A percentile compares a stretch with the other conserved stretches of the same genome.
These are phyloP conservation scores for Paradisaea rubra DNA, from an alignment of 2,113 vertebrate genomes.

Conservation along the genomic window DNA sequence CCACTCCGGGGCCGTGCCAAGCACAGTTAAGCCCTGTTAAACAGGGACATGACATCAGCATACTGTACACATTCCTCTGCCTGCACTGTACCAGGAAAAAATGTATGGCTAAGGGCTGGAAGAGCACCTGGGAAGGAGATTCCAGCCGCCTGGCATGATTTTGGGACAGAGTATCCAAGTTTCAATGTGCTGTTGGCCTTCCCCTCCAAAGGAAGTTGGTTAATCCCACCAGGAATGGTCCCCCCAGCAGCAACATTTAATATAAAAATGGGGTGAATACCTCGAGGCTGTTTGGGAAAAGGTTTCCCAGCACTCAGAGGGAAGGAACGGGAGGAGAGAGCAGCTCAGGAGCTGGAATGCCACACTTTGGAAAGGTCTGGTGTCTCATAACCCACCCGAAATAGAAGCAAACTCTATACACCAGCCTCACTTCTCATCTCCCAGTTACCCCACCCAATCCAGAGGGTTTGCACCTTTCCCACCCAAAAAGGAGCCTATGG, in stretches of 20 bases:
- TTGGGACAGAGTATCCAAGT: rapidly evolving
- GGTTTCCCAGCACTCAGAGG: not conserved
- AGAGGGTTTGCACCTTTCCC: not conserved
- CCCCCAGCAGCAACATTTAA: not conserved
- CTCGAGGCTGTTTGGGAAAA: not conserved
- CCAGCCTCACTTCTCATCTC: not conserved
- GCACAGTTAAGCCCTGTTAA: constrained; percentile 57
- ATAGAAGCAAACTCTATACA: constrained; percentile 12
- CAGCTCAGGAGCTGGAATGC: not conserved
- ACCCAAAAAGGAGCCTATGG: not conserved
- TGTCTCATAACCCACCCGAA: not conserved
- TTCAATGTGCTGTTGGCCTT: not conserved
- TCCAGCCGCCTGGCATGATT: rapidly evolving
- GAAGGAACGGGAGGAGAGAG: not conserved
- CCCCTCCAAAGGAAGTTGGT: not conserved
- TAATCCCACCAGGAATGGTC: not conserved
- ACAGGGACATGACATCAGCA: not conserved
- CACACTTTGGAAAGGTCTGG: not conserved
- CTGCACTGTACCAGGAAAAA: not conserved
- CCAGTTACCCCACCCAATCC: not conserved
- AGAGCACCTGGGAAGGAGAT: not conserved
- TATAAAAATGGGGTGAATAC: not conserved
- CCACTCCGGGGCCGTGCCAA: not conserved
- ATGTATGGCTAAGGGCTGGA: rapidly evolving
- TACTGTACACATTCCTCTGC: constrained; percentile 7